Percentiles rank a stretch among this genome's conserved stretches.
These are phyloP conservation scores for Axis porcinus DNA, from an alignment of 2,113 vertebrate genomes.

Conservation along the genomic window DNA sequence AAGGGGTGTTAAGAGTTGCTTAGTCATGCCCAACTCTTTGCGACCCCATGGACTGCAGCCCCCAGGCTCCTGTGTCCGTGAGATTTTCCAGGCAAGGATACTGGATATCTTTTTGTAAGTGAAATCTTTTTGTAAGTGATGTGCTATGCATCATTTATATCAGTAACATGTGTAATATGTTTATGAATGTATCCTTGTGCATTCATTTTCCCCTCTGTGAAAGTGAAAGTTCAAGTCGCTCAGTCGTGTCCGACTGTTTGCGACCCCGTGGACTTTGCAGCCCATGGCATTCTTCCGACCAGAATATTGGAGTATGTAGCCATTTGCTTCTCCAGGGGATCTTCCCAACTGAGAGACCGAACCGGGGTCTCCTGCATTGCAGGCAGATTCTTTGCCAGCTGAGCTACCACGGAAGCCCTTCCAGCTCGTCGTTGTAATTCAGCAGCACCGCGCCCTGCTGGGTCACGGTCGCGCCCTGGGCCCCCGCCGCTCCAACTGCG, in stretches of 20 bases:
- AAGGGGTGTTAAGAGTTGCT: not conserved
- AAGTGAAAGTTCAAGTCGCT: not conserved
- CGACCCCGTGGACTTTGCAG: not conserved
- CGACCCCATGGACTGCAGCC: not conserved
- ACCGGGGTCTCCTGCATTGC: not conserved
- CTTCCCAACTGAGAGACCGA: not conserved
- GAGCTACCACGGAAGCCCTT: not conserved
- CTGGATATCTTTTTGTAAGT: not conserved
- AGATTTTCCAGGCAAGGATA: not conserved
- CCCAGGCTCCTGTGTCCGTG: not conserved
- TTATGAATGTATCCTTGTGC: not conserved
- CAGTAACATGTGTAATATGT: not conserved
- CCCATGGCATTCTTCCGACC: not conserved
- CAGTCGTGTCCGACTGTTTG: not conserved
- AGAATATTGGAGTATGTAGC: not conserved
- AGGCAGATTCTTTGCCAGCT: not conserved
- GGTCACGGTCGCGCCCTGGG: constrained; percentile 78
- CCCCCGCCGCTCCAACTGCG: not conserved
- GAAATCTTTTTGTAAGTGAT: not conserved
- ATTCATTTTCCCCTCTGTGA: not conserved
- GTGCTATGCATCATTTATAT: not conserved
- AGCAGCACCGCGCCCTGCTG: constrained; percentile 88
- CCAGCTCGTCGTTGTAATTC: constrained; percentile 91
- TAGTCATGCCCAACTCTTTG: not conserved
- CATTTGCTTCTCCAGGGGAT: not conserved